Base-by-base conservation (phyloP, 2,888 invertebrate genomes). In the Nowickia ferox region DNA sequence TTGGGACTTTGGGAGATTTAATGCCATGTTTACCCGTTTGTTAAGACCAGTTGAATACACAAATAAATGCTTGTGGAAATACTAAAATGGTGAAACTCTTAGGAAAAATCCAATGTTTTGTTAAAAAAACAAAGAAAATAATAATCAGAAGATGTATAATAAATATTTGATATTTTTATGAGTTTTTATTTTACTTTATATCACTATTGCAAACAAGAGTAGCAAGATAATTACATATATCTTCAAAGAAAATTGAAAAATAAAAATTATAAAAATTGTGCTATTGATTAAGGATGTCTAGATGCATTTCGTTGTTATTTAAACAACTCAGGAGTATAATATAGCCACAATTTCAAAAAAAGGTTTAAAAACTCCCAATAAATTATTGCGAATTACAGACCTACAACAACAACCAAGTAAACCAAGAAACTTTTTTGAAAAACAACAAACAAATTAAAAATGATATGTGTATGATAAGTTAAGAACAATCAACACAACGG, bases 1-100 rank as follows among this genome's bases (percentile, higher is more conserved):
- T 88, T 78, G 88, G 87, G 88, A 87, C 76, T 88, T 88, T 30
- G 30, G 59, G 87, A 84, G 87, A 88, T 85, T 88, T 88, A 84
- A 87, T 86, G 87, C 82, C 87, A 86, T 88, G 87, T 87, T 74
- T 85, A 65, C 74, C 30, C 69, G 22, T 72, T 72, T 40, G 65
- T 8, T 51, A 51, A 48, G 57, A 61, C 19, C 80, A 71, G 38
- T 42, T 40, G 22, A 53, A 61, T 30, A 61, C 44, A 59, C 17
- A 55, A 71, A 55, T 55, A 69, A 69, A 59, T 59, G 38, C 44
- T 53, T 44, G 3, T 51, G n/a, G 19, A 38, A 13, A 22, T 30
- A 19, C 9, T 10, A 22, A 55, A n/a, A 55, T 13, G 42, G 22
- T 9, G 13, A 55, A 55, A 42, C 11, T 68, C 13, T n/a, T 48